phyloP scores from a whole-genome alignment of 2,797 vertebrate species.

The Ibycter americanus region DNA sequence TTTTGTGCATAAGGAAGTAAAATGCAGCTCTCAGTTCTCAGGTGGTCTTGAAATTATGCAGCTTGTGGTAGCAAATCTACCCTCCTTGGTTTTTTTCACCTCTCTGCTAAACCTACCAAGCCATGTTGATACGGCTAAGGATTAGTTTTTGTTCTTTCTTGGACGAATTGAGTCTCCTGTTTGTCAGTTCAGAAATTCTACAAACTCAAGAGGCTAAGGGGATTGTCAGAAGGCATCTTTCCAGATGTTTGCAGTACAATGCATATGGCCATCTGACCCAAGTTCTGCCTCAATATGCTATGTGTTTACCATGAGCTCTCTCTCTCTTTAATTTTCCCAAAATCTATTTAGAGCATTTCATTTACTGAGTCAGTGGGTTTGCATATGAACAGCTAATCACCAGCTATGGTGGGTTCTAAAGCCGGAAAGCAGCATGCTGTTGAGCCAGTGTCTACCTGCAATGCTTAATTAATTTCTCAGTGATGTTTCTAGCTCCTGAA shows the following conservation, averaged over 20 bases:
- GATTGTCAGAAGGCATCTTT: background rate
- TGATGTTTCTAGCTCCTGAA: slow-evolving; percentile 21
- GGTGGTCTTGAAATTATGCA: background rate
- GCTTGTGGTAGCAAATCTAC: background rate
- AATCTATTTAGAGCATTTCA: background rate
- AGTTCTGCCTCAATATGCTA: slow-evolving; percentile 43
- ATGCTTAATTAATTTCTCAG: slow-evolving; percentile 49
- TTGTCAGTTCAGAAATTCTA: background rate
- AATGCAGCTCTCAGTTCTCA: background rate
- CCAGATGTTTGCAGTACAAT: background rate
- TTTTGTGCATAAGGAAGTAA: background rate
- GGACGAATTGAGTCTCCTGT: background rate
- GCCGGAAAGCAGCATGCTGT: background rate
- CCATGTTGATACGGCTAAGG: background rate
- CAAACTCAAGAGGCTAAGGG: background rate
- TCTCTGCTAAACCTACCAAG: background rate
- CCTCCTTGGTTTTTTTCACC: background rate
- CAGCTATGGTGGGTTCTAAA: background rate
- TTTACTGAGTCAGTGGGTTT: slow-evolving; percentile 27
- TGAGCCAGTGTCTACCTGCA: background rate
- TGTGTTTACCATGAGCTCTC: background rate
- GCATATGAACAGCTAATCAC: slow-evolving; percentile 7
- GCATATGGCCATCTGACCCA: background rate
- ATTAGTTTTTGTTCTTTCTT: background rate
- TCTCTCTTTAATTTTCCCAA: background rate